Evolutionary conservation across 1,140 invertebrate genomes (phyloP), one percentile per base, ranked within the genome.

Genomic region (Drosophila chauvacae): DNA sequence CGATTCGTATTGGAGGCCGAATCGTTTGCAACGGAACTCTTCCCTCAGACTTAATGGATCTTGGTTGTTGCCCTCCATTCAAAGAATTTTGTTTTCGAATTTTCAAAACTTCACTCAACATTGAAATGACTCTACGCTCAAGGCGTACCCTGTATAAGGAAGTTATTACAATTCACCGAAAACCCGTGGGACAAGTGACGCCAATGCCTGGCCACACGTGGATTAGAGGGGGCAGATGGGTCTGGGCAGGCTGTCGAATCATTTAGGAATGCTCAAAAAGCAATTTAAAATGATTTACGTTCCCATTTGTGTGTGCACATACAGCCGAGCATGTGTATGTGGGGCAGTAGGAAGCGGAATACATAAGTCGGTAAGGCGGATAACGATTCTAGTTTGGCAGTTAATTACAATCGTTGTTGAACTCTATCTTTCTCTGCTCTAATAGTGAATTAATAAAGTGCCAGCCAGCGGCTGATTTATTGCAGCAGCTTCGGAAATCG

Each of bases 271-370:
- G 69, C 73, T 85, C 81, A 80, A 85, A 88, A 85, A 78, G 84
- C 84, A 90, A 88, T 88, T 88, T 77, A 81, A 81, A 88, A 88
- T 88, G 84, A 88, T 88, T 88, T 88, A 88, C 81, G 84, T 81
- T 66, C 44, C 50, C 44, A 47, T 33, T 68, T 35, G 28, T 30
- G 59, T 53, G 47, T 20, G 35, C 26, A 39, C 20, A 53, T 35
- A 13, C 28, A 33, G 11, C 13, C 16, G 51, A 11, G 30, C 30
- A 37, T 37, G 18, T 37, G 35, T 41, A 20, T 60, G 28, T 41
- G 73, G 20, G 53, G 42, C 30, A 14, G 33, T 26, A 53, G n/a
- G 41, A 48, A 55, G 57, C 69, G 39, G 39, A 63, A 41, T 30
- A 20, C 50, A 53, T 53, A 33, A 56, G 71, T 35, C 59, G 50